Evolutionary conservation across 1,140 invertebrate genomes (phyloP), one percentile per base, ranked within the genome.

Genomic region (Atta colombica): DNA sequence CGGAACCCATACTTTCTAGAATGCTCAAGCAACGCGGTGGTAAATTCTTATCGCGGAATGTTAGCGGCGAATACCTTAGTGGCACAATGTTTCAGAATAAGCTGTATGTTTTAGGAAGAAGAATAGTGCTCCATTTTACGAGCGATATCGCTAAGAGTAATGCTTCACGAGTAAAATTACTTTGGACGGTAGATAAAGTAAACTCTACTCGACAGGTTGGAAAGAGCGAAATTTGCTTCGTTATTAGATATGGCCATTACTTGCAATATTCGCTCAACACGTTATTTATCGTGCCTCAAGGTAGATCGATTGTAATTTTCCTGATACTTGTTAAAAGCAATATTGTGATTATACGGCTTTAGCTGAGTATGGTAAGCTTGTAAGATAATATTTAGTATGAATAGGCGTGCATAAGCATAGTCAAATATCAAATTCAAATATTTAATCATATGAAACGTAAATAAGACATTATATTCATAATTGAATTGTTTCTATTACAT

Each of bases 21-120:
- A 61, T 61, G 63, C 39, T 14, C 39, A 58, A 61, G 31, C 63
- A 28, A 12, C 45, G 31, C 45, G 63, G 12, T 16, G 45, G 77
- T 69, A 78, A 87, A 87, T 87, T 68, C 78, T 89, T 90, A 90
- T 90, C 89, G 87, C 55, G 77, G 77, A 88, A 72, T 55, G 60
- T 80, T 65, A 74, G 58, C 16, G 71, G n/a, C 61, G 69, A 71
- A 82, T 71, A 77, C 63, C 63, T 81, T 31, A 10, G 49, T 35
- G 86, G 66, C 25, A 85, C 85, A 45, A 35, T 77, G 60, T 45
- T 71, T 72, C 55, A 63, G 49, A 77, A 77, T 74, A 87, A 87
- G 86, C 71, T 82, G 63, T 69, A 28, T 39, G 68, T 85, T 86
- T 88, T 82, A 63, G 55, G 68, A 49, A 87, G 77, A 60, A 68